These are phyloP conservation scores for Neoascia interrupta DNA, from an alignment of 2,888 invertebrate genomes.

Conservation along the genomic window DNA sequence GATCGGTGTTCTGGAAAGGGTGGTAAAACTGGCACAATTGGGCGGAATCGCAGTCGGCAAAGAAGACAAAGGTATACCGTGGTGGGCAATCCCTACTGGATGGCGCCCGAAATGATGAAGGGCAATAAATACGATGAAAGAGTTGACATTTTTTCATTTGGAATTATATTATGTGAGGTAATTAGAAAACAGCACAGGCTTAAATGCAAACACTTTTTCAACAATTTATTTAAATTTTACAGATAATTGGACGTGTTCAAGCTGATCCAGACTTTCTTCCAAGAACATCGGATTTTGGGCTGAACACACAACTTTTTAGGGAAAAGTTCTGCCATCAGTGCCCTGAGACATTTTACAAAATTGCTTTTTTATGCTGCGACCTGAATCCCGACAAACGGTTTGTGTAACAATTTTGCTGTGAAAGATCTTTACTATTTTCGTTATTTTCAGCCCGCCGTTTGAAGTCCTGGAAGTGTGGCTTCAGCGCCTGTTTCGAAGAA, in stretches of 20 bases:
- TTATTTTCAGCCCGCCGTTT: constrained; percentile 88
- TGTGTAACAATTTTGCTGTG: constrained; percentile 32
- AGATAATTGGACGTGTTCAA: constrained; percentile 96
- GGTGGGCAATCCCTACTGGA: constrained; percentile 98
- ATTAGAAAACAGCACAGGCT: no score
- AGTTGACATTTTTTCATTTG: constrained; percentile 97
- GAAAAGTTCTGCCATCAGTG: constrained; percentile 91
- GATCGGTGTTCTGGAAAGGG: constrained; percentile 77
- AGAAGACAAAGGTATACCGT: constrained; percentile 95
- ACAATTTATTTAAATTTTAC: constrained; percentile 71
- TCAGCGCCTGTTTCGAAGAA: constrained; percentile 87
- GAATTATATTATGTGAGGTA: constrained; percentile 96
- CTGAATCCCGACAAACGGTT: constrained; percentile 93
- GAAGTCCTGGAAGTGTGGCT: constrained; percentile 95
- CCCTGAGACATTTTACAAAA: constrained; percentile 92
- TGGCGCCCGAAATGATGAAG: constrained; percentile 99
- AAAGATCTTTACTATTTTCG: background rate
- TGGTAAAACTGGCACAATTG: constrained; percentile 79
- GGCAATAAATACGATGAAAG: constrained; percentile 97
- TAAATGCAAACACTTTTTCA: no score
- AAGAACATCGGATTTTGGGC: constrained; percentile 93
- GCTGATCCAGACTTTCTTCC: constrained; percentile 97
- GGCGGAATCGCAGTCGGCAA: constrained; percentile 83
- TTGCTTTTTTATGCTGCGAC: constrained; percentile 94
- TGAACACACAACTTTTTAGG: constrained; percentile 91